Base-by-base conservation (phyloP, 2,888 invertebrate genomes). In the Ligdia adustata region DNA sequence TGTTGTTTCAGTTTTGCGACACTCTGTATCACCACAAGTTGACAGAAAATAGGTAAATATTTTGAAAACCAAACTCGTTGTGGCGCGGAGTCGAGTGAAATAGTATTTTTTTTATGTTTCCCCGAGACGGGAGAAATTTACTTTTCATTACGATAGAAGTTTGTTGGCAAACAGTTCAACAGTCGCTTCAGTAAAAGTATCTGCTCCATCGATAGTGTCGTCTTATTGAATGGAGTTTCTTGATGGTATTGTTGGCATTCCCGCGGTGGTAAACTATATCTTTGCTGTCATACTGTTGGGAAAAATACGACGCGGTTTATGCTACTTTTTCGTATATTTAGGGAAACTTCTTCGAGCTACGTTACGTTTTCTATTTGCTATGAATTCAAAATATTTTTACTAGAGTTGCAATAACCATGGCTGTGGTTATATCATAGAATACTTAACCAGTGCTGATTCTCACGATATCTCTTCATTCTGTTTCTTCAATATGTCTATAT, bases 71-170 rank as follows among this genome's bases (percentile, higher is more conserved):
- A 60, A 69, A 69, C 66, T 72, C 67, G 69, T 61, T 52, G 52
- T 58, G 63, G 59, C 58, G 52, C 62, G 52, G 63, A 73, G 64
- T 72, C 66, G 67, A 61, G 59, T 66, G 69, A 75, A 81, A 78
- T 82, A 83, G 84, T n/a, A n/a, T 82, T 80, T 75, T 79, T 82
- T 84, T 79, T 82, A 81, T 79, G 80, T 79, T 75, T 72, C 70
- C 69, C 72, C 62, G 66, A 69, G 62, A 60, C 66, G 62, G 48
- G 52, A 58, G 60, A 68, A 83, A 82, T 86, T 86, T 86, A 84
- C 85, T 84, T 85, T 85, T 82, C 84, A 86, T 84, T 84, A 82
- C 82, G 70, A 76, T 68, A 72, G 71, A 79, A 82, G 83, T 82
- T 83, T 81, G 79, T 76, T 71, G 66, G 71, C 79, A 84, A 84